A percentile compares a stretch with the other conserved stretches of the same genome.
Conservation (phyloP, 2,113 vertebrate genomes). For the Tachuris rubrigastra region DNA sequence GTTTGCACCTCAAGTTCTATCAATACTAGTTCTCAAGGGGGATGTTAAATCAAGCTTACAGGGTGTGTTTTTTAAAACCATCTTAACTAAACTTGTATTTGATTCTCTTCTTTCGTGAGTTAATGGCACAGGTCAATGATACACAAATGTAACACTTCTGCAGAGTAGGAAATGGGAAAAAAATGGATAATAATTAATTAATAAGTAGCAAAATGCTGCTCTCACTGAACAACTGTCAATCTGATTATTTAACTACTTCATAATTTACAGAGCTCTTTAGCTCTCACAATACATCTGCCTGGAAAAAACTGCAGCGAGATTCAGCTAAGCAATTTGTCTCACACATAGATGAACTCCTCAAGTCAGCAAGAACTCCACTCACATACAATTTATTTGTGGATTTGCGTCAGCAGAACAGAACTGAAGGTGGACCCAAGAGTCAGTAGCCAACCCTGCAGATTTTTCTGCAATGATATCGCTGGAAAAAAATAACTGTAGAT, state of each 20-base stretch:
- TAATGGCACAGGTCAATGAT: not conserved
- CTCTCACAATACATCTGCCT: not conserved
- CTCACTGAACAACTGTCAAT: not conserved
- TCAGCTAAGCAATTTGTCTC: not conserved
- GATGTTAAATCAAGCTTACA: not conserved
- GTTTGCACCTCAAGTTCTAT: not conserved
- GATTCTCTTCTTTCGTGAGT: not conserved
- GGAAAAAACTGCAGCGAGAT: not conserved
- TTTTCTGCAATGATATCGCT: not conserved
- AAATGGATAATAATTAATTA: not conserved
- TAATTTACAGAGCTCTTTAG: not conserved
- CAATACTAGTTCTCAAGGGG: not conserved
- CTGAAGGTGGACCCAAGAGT: not conserved
- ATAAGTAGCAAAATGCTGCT: not conserved
- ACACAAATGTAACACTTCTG: not conserved
- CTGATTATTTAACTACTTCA: not conserved
- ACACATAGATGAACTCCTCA: not conserved
- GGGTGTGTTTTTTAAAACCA: not conserved
- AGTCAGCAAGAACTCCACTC: not conserved
- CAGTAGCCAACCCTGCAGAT: not conserved
- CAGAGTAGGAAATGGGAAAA: not conserved
- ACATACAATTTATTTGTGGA: not conserved
- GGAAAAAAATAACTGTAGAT: not conserved
- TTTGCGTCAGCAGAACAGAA: not conserved
- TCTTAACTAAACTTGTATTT: not conserved